Percentiles rank a stretch among this genome's conserved stretches.
Conservation (phyloP, 2,888 invertebrate species). For the Stenodera caucasica region DNA sequence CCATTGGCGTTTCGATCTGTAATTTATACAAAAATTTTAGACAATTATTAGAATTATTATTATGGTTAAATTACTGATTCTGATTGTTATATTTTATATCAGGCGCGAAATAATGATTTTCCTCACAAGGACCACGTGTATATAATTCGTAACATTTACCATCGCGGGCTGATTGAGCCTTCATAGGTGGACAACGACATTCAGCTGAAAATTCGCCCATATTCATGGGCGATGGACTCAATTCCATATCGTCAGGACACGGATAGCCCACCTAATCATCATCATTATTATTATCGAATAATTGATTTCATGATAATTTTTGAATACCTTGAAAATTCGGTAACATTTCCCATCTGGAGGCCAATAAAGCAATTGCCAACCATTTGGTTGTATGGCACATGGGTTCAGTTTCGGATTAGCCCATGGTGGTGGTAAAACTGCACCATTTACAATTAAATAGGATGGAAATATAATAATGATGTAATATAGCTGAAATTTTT, state of each 20-base stretch:
- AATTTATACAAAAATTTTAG: constrained; percentile 38
- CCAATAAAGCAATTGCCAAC: constrained; percentile 87
- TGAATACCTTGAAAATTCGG: constrained; percentile 74
- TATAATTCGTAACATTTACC: constrained; percentile 75
- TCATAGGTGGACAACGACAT: constrained; percentile 81
- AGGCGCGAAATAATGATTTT: constrained; percentile 77
- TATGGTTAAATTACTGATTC: constrained; percentile 37
- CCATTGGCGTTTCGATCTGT: constrained; percentile 63
- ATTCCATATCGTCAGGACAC: constrained; percentile 82
- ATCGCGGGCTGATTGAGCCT: constrained; percentile 69
- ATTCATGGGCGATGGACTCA: constrained; percentile 63
- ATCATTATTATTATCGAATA: neutral
- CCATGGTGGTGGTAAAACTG: constrained; percentile 84
- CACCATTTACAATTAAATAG: constrained; percentile 51
- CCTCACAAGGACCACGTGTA: constrained; percentile 71
- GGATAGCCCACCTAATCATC: constrained; percentile 67
- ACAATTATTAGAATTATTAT: no score
- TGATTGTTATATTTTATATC: constrained; percentile 45
- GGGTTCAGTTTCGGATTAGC: constrained; percentile 80
- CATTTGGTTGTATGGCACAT: constrained; percentile 76
- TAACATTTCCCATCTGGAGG: constrained; percentile 82
- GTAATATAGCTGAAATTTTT: constrained; percentile 11
- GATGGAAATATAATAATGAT: constrained; percentile 9
- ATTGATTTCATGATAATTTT: neutral
- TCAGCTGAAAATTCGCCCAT: constrained; percentile 66